Conservation (phyloP, 1,140 invertebrate species). For the Sycobia sp. region DNA sequence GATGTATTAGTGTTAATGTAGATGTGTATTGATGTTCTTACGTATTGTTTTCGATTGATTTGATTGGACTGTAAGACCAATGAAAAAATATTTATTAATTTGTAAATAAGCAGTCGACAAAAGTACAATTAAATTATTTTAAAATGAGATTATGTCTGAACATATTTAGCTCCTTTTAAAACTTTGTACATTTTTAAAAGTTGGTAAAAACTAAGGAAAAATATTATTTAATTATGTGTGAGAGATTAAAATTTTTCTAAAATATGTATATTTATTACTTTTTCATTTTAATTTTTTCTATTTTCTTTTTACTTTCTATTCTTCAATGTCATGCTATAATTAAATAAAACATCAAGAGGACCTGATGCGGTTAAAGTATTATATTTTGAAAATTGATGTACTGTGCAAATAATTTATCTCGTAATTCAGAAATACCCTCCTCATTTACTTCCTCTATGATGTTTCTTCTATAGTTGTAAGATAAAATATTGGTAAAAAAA, state of each 20-base stretch:
- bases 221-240: slow-evolving; percentile 14
- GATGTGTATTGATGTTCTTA: no score
- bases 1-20: no score
- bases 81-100: no score
- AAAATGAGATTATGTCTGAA: no score
- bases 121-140: no score
- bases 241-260: not conserved
- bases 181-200: slow-evolving; percentile 7
- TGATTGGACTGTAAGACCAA: no score
- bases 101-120: no score
- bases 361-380: not conserved
- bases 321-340: not conserved
- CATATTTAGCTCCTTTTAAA: no score
- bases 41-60: no score
- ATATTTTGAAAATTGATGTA: slow-evolving; percentile 16
- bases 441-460: slow-evolving; percentile 7
- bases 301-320: no score
- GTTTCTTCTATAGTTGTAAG: not conserved
- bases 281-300: not conserved
- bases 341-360: not conserved
- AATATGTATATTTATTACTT: not conserved
- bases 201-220: slow-evolving; percentile 11
- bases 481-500: not conserved
- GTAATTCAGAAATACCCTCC: not conserved
- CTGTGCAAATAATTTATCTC: slow-evolving; percentile 23